Evolutionary conservation across 2,888 invertebrate species (phyloP), one percentile per base, ranked within the genome.

Genomic region (Steinernema hermaphroditum): DNA sequence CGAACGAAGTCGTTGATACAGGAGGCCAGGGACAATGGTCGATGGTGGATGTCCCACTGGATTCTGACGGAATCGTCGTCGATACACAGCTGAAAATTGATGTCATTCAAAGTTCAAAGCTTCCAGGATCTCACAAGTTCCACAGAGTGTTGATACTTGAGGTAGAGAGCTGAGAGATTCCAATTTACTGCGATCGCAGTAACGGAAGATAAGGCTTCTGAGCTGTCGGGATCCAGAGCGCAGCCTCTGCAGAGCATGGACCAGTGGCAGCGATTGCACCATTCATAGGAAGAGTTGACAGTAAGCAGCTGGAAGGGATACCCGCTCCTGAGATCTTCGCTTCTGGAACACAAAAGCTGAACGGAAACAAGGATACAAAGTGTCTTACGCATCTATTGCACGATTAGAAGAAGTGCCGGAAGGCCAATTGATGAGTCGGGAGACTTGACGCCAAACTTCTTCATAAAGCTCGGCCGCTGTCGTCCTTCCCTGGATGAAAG

Each of bases 151-250:
- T 93, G 93, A 89, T 93, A 94, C 46, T 94, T 90, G 82, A 95
- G 90, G 89, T 95, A 94, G 81, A 94, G 89, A 62, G 94, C 94
- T 0, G 94, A 94, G 75, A 94, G 94, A 88, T 95, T 94, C 94
- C 95, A 95, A 89, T 95, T 94, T 76, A 95, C 92, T 77, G 94
- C 93, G 78, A 94, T 75, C 24, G 68, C 34, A 1, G 72, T 32
- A 34, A 41, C 54, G n/a, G 24, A 43, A 32, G 44, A 44, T 6
- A 73, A 14, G 12, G 43, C 4, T 9, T 19, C 16, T 0, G 34
- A 37, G n/a, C 27, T 41, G 27, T 29, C 34, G 29, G 41, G 27
- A 34, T 68, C 72, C 6, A 95, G 90, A 80, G 91, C 90, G 88
- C 94, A 93, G 75, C 94, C 95, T 81, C 93, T 90, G 87, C 94